Base-by-base conservation (phyloP, 1,140 invertebrate genomes). In the Babylonia areolata region DNA sequence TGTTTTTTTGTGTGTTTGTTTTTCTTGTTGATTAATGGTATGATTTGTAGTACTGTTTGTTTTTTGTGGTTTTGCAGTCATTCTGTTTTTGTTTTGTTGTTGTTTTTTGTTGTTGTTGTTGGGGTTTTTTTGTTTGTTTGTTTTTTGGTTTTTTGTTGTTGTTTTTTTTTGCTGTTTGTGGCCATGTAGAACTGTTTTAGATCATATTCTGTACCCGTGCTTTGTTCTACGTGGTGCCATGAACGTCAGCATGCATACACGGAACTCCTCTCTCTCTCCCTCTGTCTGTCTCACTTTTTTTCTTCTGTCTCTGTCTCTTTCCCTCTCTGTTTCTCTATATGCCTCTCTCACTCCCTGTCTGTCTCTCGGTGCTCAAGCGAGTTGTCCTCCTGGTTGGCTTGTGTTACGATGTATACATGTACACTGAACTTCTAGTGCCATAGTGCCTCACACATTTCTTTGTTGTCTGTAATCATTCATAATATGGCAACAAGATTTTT, bases 401-500 rank as follows among this genome's bases (percentile, higher is more conserved):
- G 82, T 84, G 82, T 84, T 84, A 46, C 15, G 54, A 82, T 79
- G 39, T 42, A 79, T 51, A 51, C 2, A 51, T 46, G 75, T 77
- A 77, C 75, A 80, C 46, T 80, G 46, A 58, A 80, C n/a, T 84
- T 84, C 82, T 84, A 84, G 82, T 84, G 82, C 82, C 82, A 84
- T 84, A 84, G 82, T 84, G 82, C 82, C 82, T 84, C 40, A 84
- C 69, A 75, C 64, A 37, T 84, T 84, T 84, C 64, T 35, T 84
- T 84, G 23, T 73, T 75, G 58, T 40, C 46, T 80, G 46, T 80
- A 80, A 84, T 35, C 28, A 81, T 81, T 39, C 73, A 9, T 46
- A 75, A 75, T 84, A 84, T 73, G 82, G 82, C 82, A 84, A 84
- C 64, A 84, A n/a, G 37, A 84, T 73, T 84, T 84, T 84, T 84